Evolutionary conservation across 2,888 invertebrate species (phyloP).

Genomic region (Drosophila prolongata): DNA sequence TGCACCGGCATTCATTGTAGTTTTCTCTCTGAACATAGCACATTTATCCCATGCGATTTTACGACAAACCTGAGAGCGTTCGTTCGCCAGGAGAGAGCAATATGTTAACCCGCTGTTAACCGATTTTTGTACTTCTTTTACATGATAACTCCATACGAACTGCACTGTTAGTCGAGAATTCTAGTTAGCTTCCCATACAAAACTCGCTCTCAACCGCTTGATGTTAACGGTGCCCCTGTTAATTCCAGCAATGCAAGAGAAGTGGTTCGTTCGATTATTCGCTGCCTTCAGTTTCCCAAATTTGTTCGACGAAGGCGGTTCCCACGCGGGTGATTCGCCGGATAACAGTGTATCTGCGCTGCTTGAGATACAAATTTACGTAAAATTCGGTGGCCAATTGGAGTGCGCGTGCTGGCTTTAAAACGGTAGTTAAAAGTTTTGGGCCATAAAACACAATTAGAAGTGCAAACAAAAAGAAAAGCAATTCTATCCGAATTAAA

Average conservation of each 20-base stretch:
- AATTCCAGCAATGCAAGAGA: not conserved
- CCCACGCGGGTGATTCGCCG: conserved; percentile 51
- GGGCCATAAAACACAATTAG: conserved; percentile 4
- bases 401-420: conserved; percentile 15
- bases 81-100: not conserved
- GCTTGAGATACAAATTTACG: conserved; percentile 47
- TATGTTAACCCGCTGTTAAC: not conserved
- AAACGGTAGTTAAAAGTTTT: conserved; percentile 4
- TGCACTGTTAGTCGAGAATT: not conserved
- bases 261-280: not conserved
- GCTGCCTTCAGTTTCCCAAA: not conserved
- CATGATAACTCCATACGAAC: not conserved
- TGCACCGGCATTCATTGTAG: conserved; percentile 16
- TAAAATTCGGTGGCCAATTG: conserved; percentile 38
- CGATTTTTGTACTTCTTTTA: not conserved
- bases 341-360: conserved; percentile 1
- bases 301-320: not conserved
- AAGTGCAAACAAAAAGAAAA: conserved; percentile 14
- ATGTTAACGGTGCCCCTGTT: not conserved
- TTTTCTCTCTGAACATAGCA: not conserved
- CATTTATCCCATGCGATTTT: conserved; percentile 66
- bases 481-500: not conserved
- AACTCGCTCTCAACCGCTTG: not conserved
- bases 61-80: not conserved
- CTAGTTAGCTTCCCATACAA: not conserved